These are phyloP conservation scores for Poecilus cupreus DNA, from an alignment of 2,888 invertebrate genomes.

Conservation along the genomic window DNA sequence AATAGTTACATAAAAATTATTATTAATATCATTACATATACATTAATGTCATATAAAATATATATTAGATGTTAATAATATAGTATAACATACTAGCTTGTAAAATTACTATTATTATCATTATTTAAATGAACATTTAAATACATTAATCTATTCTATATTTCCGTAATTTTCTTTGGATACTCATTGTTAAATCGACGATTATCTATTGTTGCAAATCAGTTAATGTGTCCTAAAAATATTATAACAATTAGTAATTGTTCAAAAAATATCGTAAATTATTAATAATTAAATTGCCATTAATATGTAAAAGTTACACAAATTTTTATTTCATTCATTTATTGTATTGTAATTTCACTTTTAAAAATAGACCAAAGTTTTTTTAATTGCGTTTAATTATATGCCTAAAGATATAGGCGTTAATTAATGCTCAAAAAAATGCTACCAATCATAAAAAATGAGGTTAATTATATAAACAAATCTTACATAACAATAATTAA, in stretches of 20 bases:
- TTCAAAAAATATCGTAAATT: neutral
- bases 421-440: no score
- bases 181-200: conserved; percentile 23
- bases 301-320: no score
- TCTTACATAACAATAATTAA: no score
- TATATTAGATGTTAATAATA: conserved; percentile 57
- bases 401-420: no score
- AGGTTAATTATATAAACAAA: no score
- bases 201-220: conserved; percentile 41
- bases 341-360: no score
- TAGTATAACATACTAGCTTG: conserved; percentile 47
- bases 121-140: conserved; percentile 31
- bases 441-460: no score
- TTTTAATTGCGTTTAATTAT: no score
- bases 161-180: conserved; percentile 44
- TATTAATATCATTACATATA: conserved; percentile 50
- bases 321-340: no score
- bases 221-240: conserved; percentile 44
- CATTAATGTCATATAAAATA: conserved; percentile 57
- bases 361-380: no score
- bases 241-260: conserved; percentile 6
- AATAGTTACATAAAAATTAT: conserved; percentile 51
- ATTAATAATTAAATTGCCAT: neutral
- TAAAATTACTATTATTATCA: conserved; percentile 41
- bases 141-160: conserved; percentile 36